Base-by-base conservation (phyloP, 2,888 invertebrate species). In the Drosophila subquinaria region DNA sequence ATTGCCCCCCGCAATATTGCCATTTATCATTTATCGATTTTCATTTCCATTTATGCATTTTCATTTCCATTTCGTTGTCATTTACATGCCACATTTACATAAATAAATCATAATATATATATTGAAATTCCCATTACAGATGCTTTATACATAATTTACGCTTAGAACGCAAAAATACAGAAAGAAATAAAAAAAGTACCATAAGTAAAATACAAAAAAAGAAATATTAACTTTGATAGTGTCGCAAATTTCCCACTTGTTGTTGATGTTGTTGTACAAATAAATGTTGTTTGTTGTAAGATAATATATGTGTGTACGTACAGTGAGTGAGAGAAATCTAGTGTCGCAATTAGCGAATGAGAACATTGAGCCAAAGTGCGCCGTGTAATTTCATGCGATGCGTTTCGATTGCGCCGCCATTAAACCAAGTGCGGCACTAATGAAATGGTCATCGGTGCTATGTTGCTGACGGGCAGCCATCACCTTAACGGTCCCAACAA, bases 361-460 rank as follows among this genome's bases (percentile, higher is more conserved):
- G 47, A 48, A 59, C 57, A 59, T 59, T 48, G 38, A 59, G 45
- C 36, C n/a, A 33, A 42, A 53, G 27, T 53, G 23, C 40, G n/a
- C 5, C 15, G 53, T 40, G 23, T 55, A 30, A 36, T 38, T 53
- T 38, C 47, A 52, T 63, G 71, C 63, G 38, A 73, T 81, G 86
- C 81, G 56, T 76, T 80, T 79, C 73, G 76, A 71, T 59, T 71
- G 52, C 59, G 78, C 81, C 76, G 74, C 69, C 77, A 83, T 89
- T 83, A 76, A 87, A 84, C 68, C 69, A 79, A 81, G 78, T 88
- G 86, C 82, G 78, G 82, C 90, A 81, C 90, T 90, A 88, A 92
- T 93, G 93, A 92, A 90, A 93, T 93, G 92, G 92, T 92, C 88
- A 90, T 92, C 91, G 92, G 91, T 92, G 92, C 92, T 90, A 93